Evolutionary conservation across 2,797 vertebrate genomes (phyloP).

Genomic region (Eulemur albifrons): DNA sequence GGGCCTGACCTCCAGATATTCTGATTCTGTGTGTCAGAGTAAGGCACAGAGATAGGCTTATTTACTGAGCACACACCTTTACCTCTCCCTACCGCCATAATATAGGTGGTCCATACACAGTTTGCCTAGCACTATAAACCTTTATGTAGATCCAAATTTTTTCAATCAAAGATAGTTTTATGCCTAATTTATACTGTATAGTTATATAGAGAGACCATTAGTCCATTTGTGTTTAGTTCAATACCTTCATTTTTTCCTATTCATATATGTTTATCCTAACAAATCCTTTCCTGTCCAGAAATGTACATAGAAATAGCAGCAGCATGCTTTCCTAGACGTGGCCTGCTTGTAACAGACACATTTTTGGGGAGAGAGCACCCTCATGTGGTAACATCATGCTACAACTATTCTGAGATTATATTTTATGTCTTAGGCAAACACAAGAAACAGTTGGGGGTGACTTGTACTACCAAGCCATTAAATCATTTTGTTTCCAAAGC

Average conservation of each 20-base stretch:
- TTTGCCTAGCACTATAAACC: not conserved
- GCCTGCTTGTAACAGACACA: not conserved
- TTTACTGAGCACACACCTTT: not conserved
- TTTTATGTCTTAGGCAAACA: not conserved
- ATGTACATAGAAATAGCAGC: not conserved
- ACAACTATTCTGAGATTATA: not conserved
- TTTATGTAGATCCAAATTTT: not conserved
- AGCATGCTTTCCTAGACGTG: not conserved
- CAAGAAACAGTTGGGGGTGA: not conserved
- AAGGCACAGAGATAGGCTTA: not conserved
- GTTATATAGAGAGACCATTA: not conserved
- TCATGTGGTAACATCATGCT: slow-evolving; percentile 78
- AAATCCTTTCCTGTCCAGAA: not conserved
- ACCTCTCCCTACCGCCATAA: not conserved
- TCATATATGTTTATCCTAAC: not conserved
- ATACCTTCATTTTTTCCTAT: not conserved
- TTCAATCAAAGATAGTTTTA: not conserved
- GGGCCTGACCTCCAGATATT: not conserved
- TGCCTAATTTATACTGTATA: not conserved
- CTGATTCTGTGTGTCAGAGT: not conserved
- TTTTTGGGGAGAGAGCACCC: slow-evolving; percentile 82
- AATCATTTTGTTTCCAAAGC: not conserved
- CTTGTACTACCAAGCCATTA: not conserved
- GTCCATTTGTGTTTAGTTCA: not conserved
- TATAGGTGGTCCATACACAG: not conserved